A percentile compares a stretch with the other conserved stretches of the same genome.
phyloP scores from a whole-genome alignment of 2,797 vertebrate species.

The Catostomus latipinnis region DNA sequence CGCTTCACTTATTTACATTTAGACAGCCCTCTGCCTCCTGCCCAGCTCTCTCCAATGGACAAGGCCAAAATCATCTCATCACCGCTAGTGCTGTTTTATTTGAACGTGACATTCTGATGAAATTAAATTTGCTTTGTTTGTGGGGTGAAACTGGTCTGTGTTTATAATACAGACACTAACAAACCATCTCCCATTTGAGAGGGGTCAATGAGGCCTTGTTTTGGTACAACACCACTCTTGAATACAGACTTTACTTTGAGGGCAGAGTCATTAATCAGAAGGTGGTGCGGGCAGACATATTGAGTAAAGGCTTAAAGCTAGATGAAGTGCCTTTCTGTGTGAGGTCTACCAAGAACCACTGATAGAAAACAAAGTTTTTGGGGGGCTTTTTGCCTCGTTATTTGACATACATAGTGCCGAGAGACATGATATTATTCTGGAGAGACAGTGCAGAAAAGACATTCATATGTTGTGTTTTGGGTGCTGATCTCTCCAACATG shows the following conservation, averaged over 20 bases:
- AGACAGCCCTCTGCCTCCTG: conserved; percentile 71
- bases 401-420: conserved; percentile 1
- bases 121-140: neutral
- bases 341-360: neutral
- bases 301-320: conserved; percentile 18
- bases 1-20: conserved; percentile 78
- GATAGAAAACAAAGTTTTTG: neutral
- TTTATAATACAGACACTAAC: conserved; percentile 16
- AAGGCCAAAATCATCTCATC: conserved; percentile 73
- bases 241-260: conserved; percentile 56
- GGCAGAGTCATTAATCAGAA: conserved; percentile 59
- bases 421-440: neutral
- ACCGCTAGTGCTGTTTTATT: conserved; percentile 54
- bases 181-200: conserved; percentile 29
- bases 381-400: neutral
- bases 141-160: neutral
- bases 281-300: conserved; percentile 7
- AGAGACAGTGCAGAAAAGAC: no score
- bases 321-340: conserved; percentile 24
- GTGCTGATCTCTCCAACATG: no score
- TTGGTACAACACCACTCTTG: conserved; percentile 47
- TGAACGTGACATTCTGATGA: neutral
- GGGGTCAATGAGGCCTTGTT: conserved; percentile 43
- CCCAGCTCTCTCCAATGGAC: conserved; percentile 56
- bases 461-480: no score